Percentiles rank a stretch among this genome's conserved stretches.
phyloP scores from a whole-genome alignment of 2,797 vertebrate species.

The Gymnothorax javanicus region DNA sequence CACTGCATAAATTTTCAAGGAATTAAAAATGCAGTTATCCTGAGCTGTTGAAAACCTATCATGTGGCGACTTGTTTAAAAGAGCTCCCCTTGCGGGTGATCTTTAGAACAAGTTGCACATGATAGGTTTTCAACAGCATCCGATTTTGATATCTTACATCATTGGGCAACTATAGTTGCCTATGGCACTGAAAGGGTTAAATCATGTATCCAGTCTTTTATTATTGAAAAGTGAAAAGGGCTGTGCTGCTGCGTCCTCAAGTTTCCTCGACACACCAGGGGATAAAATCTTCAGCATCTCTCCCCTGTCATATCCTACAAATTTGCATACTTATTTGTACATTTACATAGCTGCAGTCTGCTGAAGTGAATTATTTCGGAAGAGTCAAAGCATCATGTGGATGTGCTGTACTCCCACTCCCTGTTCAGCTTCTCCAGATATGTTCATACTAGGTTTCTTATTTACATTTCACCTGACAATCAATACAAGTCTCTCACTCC shows the following conservation, averaged over 20 bases:
- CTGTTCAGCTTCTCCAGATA: background rate
- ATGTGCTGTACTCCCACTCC: background rate
- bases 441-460: background rate
- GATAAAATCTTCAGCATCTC: background rate
- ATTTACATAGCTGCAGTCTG: background rate
- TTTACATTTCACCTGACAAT: background rate
- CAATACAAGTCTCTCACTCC: background rate
- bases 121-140: no score
- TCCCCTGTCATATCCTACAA: background rate
- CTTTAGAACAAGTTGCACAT: no score
- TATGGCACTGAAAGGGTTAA: no score
- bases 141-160: no score
- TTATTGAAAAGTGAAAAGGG: background rate
- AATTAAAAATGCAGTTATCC: no score
- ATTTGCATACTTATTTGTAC: background rate
- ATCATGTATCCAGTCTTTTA: background rate
- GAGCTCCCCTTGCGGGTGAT: no score
- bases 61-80: no score
- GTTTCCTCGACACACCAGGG: background rate
- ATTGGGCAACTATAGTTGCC: no score
- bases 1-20: background rate
- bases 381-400: background rate
- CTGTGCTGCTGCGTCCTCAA: background rate
- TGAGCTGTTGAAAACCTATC: no score
- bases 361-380: background rate